Percentiles rank a stretch among this genome's conserved stretches.
phyloP scores from a whole-genome alignment of 2,797 vertebrate genomes.

The Discoglossus pictus region DNA sequence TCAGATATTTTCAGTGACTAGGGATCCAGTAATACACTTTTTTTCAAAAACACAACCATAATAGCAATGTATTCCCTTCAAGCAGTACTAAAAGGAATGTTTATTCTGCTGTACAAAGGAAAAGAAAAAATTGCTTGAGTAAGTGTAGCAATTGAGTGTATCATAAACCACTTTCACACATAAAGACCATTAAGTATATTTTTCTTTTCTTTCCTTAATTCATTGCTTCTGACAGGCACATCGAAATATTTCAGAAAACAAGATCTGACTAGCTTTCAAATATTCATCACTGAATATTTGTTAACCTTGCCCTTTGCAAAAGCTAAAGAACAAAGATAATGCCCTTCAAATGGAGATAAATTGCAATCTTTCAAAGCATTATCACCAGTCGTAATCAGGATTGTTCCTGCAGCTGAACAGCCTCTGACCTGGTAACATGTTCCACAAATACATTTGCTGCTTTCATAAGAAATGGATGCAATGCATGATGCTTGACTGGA shows the following conservation, averaged over 20 bases:
- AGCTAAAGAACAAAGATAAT: constrained; percentile 70
- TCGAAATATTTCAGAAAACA: constrained; percentile 62
- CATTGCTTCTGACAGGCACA: constrained; percentile 60
- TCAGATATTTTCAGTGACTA: constrained; percentile 34
- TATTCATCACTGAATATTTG: constrained; percentile 71
- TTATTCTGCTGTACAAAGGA: constrained; percentile 15
- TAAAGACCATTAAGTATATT: constrained; percentile 62
- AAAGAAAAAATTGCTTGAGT: constrained; percentile 63
- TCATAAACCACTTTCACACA: constrained; percentile 64
- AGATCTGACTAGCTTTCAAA: constrained; percentile 71
- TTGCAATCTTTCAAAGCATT: constrained; percentile 75
- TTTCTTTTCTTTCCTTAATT: constrained; percentile 64
- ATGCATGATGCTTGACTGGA: constrained; percentile 28
- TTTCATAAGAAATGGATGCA: constrained; percentile 45
- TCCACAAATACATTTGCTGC: constrained; percentile 62
- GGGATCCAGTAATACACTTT: constrained; percentile 50
- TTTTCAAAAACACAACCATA: constrained; percentile 54
- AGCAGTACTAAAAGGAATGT: constrained; percentile 57
- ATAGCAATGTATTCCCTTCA: constrained; percentile 57
- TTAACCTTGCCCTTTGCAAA: constrained; percentile 69
- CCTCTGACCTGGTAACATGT: constrained; percentile 68
- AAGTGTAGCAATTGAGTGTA: constrained; percentile 61
- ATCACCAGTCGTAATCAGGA: constrained; percentile 70
- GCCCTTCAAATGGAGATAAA: constrained; percentile 74
- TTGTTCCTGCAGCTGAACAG: constrained; percentile 68